phyloP scores from a whole-genome alignment of 2,113 vertebrate species.

The Dipodomys spectabilis region DNA sequence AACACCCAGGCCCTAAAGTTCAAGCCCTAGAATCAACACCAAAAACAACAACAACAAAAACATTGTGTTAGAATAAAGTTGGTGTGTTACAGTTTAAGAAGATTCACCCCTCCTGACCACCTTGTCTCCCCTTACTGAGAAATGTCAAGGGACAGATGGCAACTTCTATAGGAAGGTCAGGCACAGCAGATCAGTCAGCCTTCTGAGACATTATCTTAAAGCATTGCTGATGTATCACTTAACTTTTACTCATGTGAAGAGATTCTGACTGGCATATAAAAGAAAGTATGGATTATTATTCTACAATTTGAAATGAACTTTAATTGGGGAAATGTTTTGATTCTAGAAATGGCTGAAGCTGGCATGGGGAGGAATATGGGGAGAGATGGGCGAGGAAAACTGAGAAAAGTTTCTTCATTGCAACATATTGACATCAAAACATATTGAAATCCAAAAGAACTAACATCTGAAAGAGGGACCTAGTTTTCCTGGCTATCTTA shows the following conservation, averaged over 20 bases:
- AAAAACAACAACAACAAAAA: neutral
- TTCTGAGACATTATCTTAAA: neutral
- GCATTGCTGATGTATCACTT: neutral
- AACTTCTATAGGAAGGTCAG: neutral
- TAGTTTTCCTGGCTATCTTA: neutral
- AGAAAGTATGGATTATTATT: neutral
- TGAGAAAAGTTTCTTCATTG: neutral
- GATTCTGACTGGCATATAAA: neutral
- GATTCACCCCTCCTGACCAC: neutral
- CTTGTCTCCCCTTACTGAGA: neutral
- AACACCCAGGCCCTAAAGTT: too few relatives aligned
- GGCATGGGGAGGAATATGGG: neutral
- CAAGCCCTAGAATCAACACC: too few relatives aligned
- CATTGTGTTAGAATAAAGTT: neutral
- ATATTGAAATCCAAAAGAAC: slow-evolving; percentile 44
- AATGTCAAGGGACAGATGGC: neutral
- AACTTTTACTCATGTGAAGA: neutral
- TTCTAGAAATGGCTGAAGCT: slow-evolving; percentile 28
- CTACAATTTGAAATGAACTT: neutral
- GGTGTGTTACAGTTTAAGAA: slow-evolving; percentile 19
- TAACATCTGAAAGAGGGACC: neutral
- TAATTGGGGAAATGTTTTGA: slow-evolving; percentile 2
- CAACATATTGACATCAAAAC: neutral
- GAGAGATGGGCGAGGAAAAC: neutral
- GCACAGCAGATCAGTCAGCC: neutral